Evolutionary conservation across 2,888 invertebrate genomes (phyloP).

Genomic region (Aphidoletes aphidimyza): DNA sequence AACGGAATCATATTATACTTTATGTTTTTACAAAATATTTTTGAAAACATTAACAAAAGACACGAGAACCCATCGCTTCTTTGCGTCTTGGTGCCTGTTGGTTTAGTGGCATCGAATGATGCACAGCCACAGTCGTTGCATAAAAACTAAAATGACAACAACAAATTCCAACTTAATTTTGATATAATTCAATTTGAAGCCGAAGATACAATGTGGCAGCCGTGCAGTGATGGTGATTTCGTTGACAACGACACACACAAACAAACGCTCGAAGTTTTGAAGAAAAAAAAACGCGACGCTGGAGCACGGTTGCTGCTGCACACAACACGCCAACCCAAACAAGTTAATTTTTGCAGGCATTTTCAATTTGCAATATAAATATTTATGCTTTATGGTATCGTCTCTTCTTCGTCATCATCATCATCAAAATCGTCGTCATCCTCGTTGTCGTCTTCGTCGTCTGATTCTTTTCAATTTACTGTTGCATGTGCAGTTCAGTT

Average conservation of each 20-base stretch:
- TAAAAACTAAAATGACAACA: constrained; percentile 21
- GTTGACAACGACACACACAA: constrained; percentile 24
- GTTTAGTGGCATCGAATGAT: not conserved
- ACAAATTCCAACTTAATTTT: constrained; percentile 53
- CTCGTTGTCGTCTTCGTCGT: no score
- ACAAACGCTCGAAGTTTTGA: not conserved
- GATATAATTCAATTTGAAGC: constrained; percentile 53
- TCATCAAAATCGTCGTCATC: not conserved
- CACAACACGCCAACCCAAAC: constrained; percentile 42
- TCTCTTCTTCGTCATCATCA: constrained; percentile 17
- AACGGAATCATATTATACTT: constrained; percentile 39
- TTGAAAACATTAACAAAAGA: constrained; percentile 47
- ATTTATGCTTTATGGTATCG: constrained; percentile 47
- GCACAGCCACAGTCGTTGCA: not conserved
- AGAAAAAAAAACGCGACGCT: not conserved
- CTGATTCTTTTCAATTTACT: constrained; percentile 37
- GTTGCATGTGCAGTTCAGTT: not conserved
- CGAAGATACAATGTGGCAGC: constrained; percentile 19
- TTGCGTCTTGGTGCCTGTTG: not conserved
- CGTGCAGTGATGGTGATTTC: constrained; percentile 20
- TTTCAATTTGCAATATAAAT: constrained; percentile 53
- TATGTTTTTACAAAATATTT: constrained; percentile 51
- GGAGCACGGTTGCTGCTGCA: not conserved
- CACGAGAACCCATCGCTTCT: not conserved
- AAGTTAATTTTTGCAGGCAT: constrained; percentile 52